phyloP scores from a whole-genome alignment of 2,113 vertebrate genomes.

The Limnothrissa miodon region DNA sequence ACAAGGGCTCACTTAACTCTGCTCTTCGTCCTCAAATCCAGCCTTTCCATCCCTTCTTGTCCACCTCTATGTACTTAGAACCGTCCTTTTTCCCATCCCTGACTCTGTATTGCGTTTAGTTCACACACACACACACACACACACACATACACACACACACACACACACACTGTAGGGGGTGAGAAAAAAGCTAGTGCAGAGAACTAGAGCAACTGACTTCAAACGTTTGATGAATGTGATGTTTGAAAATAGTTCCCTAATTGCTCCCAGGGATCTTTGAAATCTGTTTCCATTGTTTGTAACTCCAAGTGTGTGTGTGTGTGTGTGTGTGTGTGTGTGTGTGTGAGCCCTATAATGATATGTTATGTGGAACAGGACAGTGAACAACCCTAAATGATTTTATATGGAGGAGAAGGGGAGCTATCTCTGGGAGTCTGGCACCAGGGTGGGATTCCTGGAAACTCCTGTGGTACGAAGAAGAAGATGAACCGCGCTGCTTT shows the following conservation, averaged over 20 bases:
- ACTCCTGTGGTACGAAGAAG: constrained; percentile 42
- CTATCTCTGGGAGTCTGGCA: constrained; percentile 46
- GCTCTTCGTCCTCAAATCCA: background rate
- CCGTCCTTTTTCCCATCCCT: background rate
- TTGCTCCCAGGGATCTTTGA: constrained; percentile 47
- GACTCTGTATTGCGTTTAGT: background rate
- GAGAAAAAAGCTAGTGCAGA: background rate
- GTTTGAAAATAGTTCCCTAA: constrained; percentile 55
- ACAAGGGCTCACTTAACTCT: background rate
- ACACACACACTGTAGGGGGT: constrained; percentile 9
- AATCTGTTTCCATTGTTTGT: constrained; percentile 47
- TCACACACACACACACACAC: background rate
- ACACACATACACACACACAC: background rate
- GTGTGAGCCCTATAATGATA: constrained; percentile 47
- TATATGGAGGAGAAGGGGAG: constrained; percentile 55
- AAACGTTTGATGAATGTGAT: constrained; percentile 45
- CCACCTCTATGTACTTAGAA: background rate
- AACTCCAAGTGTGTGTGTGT: constrained; percentile 13
- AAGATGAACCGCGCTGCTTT: background rate
- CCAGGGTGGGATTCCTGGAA: constrained; percentile 38
- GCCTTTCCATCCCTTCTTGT: background rate
- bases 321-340: constrained; percentile 29
- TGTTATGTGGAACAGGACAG: constrained; percentile 44
- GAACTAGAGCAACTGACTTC: constrained; percentile 24
- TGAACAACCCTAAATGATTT: constrained; percentile 63